Evolutionary conservation across 1,140 invertebrate species (phyloP), one percentile per base, ranked within the genome.

Genomic region (Penaeus vannamei): DNA sequence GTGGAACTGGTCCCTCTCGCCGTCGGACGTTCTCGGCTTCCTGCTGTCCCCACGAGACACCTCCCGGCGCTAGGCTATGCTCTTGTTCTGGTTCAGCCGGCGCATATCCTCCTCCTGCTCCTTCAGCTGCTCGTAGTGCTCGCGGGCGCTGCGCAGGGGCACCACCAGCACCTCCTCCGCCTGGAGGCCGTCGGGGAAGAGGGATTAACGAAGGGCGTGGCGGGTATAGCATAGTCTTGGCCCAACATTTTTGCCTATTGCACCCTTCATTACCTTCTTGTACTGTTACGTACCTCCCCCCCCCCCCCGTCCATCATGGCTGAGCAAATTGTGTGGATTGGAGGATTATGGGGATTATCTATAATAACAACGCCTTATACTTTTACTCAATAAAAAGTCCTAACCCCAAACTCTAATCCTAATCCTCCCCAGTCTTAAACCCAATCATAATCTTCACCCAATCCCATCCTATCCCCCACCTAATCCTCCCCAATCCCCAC

Each of bases 121-220:
- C 92, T 96, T 95, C 84, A 96, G 92, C 84, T 94, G 93, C 14
- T 94, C 92, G 93, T 96, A 95, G 93, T 96, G 94, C 85, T 95
- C 95, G 88, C 96, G 92, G 4, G 95, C 95, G 79, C 95, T 93
- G 85, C 94, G 93, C 72, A 94, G 95, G n/a, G 94, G 95, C 72
- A 93, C 93, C 88, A 94, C 94, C 92, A 95, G 95, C 87, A 95
- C 92, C 17, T 93, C 94, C 95, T 94, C 93, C 76, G 61, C 72
- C 85, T 80, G 76, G 42, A 8, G 19, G 10, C 7, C 22, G 7
- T 12, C 1, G 23, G 46, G 46, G 42, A 69, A 19, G 46, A 60
- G 8, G 60, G 61, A 7, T 23, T 79, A 8, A 79, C 8, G 26
- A 32, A 17, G 42, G 42, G 22, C 0, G 3, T 36, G 22, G 42